Conservation (phyloP, 2,797 vertebrate species). For the Lithobates pipiens region DNA sequence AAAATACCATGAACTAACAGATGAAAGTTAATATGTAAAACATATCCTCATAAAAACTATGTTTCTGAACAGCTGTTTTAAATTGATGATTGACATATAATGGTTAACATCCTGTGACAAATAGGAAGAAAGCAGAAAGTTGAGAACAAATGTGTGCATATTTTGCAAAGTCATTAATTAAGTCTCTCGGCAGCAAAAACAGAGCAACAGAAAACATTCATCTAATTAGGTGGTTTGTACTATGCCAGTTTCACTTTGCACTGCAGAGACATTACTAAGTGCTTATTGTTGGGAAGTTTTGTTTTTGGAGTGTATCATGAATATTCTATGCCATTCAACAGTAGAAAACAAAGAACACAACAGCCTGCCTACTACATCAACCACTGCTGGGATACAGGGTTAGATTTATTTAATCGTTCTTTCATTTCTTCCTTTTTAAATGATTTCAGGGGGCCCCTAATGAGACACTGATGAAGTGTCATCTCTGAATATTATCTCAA, state of each 20-base stretch:
- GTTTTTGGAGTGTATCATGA: not conserved
- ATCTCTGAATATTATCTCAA: slow-evolving; percentile 48
- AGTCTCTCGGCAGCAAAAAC: slow-evolving; percentile 25
- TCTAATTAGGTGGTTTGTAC: slow-evolving; percentile 30
- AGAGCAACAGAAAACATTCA: slow-evolving; percentile 29
- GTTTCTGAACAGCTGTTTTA: slow-evolving; percentile 16
- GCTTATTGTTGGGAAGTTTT: not conserved
- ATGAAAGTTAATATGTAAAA: slow-evolving; percentile 26
- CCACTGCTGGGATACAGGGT: slow-evolving; percentile 38
- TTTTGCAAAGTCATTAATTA: slow-evolving; percentile 33
- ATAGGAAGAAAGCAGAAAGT: slow-evolving; percentile 6
- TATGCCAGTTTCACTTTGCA: not conserved
- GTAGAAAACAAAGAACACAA: slow-evolving; percentile 1
- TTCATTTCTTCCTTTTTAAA: slow-evolving; percentile 53
- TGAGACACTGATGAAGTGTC: slow-evolving; percentile 58
- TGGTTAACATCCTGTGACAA: slow-evolving; percentile 38
- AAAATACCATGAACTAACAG: not conserved
- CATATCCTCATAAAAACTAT: not conserved
- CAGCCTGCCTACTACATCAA: slow-evolving; percentile 21
- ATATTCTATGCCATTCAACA: slow-evolving; percentile 11
- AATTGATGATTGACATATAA: slow-evolving; percentile 24
- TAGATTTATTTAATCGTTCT: slow-evolving; percentile 56
- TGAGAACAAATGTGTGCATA: slow-evolving; percentile 11
- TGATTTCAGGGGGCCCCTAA: slow-evolving; percentile 40
- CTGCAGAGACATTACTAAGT: slow-evolving; percentile 4